Evolutionary conservation across 2,888 invertebrate genomes (phyloP).

Genomic region (Luperina nickerlii): DNA sequence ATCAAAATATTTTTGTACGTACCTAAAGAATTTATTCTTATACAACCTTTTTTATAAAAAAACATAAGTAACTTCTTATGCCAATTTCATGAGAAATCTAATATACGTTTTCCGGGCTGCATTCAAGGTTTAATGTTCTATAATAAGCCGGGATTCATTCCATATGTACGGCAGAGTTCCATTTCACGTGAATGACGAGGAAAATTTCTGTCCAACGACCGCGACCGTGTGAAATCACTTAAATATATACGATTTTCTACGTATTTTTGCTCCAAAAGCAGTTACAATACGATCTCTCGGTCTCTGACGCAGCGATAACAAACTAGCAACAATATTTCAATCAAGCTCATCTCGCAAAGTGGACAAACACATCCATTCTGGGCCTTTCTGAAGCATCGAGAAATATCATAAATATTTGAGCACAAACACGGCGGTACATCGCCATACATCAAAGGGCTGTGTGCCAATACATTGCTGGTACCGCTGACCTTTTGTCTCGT

Average conservation of each 20-base stretch:
- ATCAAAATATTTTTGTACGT: background rate
- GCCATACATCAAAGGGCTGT: conserved; percentile 59
- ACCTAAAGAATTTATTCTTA: too few species aligned
- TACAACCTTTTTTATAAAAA: background rate
- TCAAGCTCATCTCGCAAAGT: conserved; percentile 59
- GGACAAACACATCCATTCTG: conserved; percentile 60
- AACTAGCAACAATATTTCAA: conserved; percentile 60
- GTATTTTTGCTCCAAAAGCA: conserved; percentile 34
- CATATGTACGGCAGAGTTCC: background rate
- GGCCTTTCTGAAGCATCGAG: conserved; percentile 39
- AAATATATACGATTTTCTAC: conserved; percentile 1
- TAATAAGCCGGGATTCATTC: background rate
- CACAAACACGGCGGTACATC: conserved; percentile 57
- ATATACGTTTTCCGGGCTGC: background rate
- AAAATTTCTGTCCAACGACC: conserved; percentile 9
- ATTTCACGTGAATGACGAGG: conserved; percentile 1
- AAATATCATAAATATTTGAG: conserved; percentile 64
- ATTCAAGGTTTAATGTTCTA: background rate
- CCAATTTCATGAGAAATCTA: background rate
- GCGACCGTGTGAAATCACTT: conserved; percentile 1
- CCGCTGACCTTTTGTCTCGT: conserved; percentile 54
- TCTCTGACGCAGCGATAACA: conserved; percentile 45
- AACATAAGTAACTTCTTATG: background rate
- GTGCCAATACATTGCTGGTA: conserved; percentile 51
- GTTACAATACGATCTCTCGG: conserved; percentile 14